A percentile compares a stretch with the other conserved stretches of the same genome.
These are phyloP conservation scores for Bugula neritina DNA, from an alignment of 2,888 invertebrate species.

Conservation along the genomic window DNA sequence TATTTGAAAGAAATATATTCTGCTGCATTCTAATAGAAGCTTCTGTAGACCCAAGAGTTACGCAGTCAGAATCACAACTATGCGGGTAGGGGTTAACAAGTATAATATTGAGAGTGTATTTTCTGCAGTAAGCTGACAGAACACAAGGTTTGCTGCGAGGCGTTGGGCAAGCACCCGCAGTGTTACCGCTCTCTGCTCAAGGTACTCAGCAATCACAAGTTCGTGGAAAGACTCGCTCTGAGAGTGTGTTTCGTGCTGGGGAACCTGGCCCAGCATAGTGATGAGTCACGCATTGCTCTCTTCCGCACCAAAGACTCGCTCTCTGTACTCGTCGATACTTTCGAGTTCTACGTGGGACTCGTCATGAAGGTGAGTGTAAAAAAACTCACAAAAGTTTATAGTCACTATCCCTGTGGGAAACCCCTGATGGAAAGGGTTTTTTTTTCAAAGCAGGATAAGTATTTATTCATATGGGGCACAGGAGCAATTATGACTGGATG, in stretches of 20 bases:
- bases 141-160: slow-evolving; percentile 65
- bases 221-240: slow-evolving; percentile 54
- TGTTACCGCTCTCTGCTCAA: slow-evolving; percentile 61
- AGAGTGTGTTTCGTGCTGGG: slow-evolving; percentile 76
- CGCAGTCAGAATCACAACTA: no score
- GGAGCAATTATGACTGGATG: no score
- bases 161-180: slow-evolving; percentile 58
- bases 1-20: no score
- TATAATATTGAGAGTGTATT: slow-evolving; percentile 28
- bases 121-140: slow-evolving; percentile 72
- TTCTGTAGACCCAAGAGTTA: no score
- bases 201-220: slow-evolving; percentile 62
- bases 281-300: slow-evolving; percentile 60
- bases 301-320: slow-evolving; percentile 45
- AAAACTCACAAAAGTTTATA: no score
- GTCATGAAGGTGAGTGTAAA: slow-evolving; percentile 39
- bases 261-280: slow-evolving; percentile 74
- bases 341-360: slow-evolving; percentile 43
- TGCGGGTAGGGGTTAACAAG: no score
- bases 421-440: no score
- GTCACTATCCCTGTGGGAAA: no score
- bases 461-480: no score
- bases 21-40: no score
- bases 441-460: no score
- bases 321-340: slow-evolving; percentile 43